Conservation (phyloP, 2,113 vertebrate genomes). For the Empidonax alnorum region DNA sequence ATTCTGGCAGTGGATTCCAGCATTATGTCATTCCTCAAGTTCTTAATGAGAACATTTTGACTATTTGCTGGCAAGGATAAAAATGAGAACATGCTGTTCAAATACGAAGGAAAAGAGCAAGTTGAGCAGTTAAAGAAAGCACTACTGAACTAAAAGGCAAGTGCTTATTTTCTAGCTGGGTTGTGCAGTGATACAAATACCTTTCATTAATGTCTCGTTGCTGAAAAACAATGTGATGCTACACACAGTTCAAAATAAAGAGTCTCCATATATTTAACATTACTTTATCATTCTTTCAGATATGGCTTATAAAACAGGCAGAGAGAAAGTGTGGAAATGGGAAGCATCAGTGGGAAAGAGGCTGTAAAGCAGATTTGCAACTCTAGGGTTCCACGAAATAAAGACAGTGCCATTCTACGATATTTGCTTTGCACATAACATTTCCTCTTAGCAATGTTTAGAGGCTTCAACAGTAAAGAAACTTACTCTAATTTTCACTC, state of each 20-base stretch:
- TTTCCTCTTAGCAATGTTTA: background rate
- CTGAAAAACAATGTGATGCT: background rate
- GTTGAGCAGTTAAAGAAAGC: background rate
- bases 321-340: background rate
- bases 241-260: background rate
- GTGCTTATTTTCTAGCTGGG: background rate
- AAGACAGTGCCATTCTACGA: background rate
- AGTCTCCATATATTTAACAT: background rate
- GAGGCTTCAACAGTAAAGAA: background rate
- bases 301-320: background rate
- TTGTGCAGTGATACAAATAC: background rate
- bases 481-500: background rate
- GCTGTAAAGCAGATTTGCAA: background rate
- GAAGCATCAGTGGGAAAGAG: background rate
- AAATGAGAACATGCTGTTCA: slow-evolving; percentile 8
- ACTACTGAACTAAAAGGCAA: background rate
- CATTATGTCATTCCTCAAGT: background rate
- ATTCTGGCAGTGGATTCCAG: slow-evolving; percentile 2
- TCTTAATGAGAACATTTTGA: slow-evolving; percentile 13
- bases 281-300: background rate
- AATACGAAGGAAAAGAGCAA: background rate
- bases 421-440: background rate
- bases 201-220: background rate
- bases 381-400: background rate
- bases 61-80: background rate